These are phyloP conservation scores for Chalcosyrphus nemorum DNA, from an alignment of 2,888 invertebrate genomes.

Conservation along the genomic window DNA sequence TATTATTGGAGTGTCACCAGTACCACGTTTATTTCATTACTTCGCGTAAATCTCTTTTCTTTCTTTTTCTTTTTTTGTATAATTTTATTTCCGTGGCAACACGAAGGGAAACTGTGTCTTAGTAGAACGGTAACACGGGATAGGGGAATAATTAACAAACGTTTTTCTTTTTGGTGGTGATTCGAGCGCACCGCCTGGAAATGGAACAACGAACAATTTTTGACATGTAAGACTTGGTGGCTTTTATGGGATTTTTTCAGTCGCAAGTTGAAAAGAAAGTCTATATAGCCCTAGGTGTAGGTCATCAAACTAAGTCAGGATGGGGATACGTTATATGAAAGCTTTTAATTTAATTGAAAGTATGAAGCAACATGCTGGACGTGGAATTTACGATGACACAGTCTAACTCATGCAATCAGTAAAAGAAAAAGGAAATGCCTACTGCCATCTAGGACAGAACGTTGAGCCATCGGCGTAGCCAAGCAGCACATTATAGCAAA, in stretches of 20 bases:
- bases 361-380: too few relatives aligned
- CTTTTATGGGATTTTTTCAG: background rate
- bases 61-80: conserved; percentile 29
- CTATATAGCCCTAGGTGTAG: background rate
- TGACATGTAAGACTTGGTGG: background rate
- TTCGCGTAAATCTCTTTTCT: conserved; percentile 52
- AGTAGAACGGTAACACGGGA: conserved; percentile 46
- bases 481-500: background rate
- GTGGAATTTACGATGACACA: background rate
- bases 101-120: conserved; percentile 36
- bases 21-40: conserved; percentile 53
- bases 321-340: conserved; percentile 1
- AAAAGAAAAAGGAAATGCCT: background rate
- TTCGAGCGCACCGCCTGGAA: conserved; percentile 1
- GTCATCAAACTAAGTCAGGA: too few relatives aligned
- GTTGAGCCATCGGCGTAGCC: background rate
- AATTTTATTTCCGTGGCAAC: conserved; percentile 58
- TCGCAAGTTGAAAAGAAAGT: background rate
- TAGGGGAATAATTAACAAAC: conserved; percentile 38
- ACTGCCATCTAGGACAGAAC: background rate
- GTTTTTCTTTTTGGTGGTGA: conserved; percentile 15
- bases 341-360: conserved; percentile 28
- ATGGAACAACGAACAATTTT: background rate
- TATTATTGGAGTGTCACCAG: conserved; percentile 72
- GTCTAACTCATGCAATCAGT: background rate